Base-by-base conservation (phyloP, 2,797 vertebrate species). In the Garrulus glandarius region DNA sequence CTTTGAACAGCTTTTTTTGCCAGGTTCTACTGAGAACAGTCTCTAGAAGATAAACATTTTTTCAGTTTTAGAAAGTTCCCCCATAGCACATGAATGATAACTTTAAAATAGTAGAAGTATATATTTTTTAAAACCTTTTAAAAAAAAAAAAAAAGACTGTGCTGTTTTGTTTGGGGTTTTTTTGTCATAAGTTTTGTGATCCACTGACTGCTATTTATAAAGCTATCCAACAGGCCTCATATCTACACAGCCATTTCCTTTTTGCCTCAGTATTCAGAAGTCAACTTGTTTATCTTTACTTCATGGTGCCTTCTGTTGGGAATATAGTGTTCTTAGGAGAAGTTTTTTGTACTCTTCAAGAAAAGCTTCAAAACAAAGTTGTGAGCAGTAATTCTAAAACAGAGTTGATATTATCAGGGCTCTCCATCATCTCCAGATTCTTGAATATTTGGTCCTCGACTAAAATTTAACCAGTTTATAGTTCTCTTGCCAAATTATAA, bases 21-120 rank as follows among this genome's bases (percentile, higher is more conserved):
- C 32, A 36, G 21, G 36, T 50, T 80, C 23, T 74, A 5, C 18
- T 37, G 53, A 78, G 24, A 90, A 34, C 68, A 68, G 57, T 95
- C 57, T 94, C 79, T 77, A 71, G 60, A 91, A 92, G 18, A 74
- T 63, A 18, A 65, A 72, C 24, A 36, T 92, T 70, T 95, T 94
- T 78, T 75, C 65, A 55, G 49, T 79, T 96, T 93, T 94, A 83
- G n/a, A 52, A 91, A 89, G 67, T 77, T 95, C 68, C 34, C 92
- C 60, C 36, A 32, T 70, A 80, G 70, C 55, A 32, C n/a, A 61
- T 63, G 60, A 91, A 80, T 39, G 27, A 60, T 79, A 94, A 52
- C 11, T 82, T 83, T 69, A 53, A 85, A 92, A n/a, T 22, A 17
- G 43, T 68, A 67, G 18, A 55, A 44, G 30, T 61, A 82, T 5